Evolutionary conservation across 2,888 invertebrate species (phyloP).

Genomic region (Branchinecta sandiegonensis): DNA sequence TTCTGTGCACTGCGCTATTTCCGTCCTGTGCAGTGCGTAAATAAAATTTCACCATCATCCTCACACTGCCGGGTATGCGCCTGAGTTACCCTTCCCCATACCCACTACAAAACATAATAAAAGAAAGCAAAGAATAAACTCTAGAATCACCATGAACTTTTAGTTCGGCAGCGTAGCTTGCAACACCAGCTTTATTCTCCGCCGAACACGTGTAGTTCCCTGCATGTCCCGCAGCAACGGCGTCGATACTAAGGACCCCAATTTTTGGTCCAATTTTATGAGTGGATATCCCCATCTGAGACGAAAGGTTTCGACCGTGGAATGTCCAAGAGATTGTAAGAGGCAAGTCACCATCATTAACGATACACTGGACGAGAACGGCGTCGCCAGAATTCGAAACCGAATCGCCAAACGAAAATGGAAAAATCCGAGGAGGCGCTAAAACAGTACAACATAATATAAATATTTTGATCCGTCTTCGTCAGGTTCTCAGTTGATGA

Average conservation of each 20-base stretch:
- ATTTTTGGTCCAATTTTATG: slow-evolving; percentile 37
- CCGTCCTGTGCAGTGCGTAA: too few relatives aligned
- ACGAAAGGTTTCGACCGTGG: slow-evolving; percentile 30
- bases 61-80: too few relatives aligned
- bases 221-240: slow-evolving; percentile 52
- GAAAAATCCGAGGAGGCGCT: slow-evolving; percentile 31
- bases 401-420: slow-evolving; percentile 30
- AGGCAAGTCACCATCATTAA: slow-evolving; percentile 35
- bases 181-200: slow-evolving; percentile 52
- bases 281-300: slow-evolving; percentile 23
- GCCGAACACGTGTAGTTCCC: slow-evolving; percentile 63
- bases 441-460: slow-evolving; percentile 14
- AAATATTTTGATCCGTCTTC: too few relatives aligned
- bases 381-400: slow-evolving; percentile 25
- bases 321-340: slow-evolving; percentile 35
- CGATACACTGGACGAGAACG: slow-evolving; percentile 29
- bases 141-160: slow-evolving; percentile 50
- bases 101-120: slow-evolving; percentile 19
- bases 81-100: not conserved
- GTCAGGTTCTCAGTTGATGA: too few relatives aligned
- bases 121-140: not conserved
- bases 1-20: too few relatives aligned
- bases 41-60: too few relatives aligned
- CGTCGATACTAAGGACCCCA: slow-evolving; percentile 50
- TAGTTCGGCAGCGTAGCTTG: slow-evolving; percentile 50